These are phyloP conservation scores for Periparus ater DNA, from an alignment of 2,797 vertebrate genomes.

Conservation along the genomic window DNA sequence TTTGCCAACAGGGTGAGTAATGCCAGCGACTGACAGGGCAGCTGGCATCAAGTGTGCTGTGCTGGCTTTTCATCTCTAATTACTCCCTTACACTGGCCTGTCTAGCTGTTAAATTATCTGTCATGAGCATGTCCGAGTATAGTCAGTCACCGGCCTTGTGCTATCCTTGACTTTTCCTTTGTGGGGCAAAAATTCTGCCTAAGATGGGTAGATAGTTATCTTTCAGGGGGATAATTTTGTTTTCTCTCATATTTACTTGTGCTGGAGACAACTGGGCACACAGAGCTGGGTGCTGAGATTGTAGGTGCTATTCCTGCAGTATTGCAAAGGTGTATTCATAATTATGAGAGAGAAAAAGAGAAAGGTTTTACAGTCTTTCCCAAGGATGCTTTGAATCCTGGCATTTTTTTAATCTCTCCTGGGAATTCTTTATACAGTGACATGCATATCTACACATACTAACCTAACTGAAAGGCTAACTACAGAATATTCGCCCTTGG, in stretches of 20 bases:
- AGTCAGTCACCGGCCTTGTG: background rate
- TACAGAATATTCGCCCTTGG: background rate
- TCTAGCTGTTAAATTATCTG: conserved; percentile 15
- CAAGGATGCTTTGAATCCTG: background rate
- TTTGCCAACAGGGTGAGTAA: conserved; percentile 34
- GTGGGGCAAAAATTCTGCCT: background rate
- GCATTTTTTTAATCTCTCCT: background rate
- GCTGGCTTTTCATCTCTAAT: conserved; percentile 47
- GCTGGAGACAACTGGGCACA: background rate
- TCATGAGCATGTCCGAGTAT: background rate
- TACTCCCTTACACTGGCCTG: background rate
- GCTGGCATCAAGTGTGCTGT: conserved; percentile 24
- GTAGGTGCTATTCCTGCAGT: background rate
- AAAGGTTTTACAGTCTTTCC: background rate
- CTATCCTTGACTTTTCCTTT: background rate
- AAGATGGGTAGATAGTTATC: background rate
- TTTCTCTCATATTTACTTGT: background rate
- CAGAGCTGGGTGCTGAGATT: background rate
- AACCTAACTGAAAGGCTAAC: background rate
- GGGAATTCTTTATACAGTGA: background rate
- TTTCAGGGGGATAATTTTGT: background rate
- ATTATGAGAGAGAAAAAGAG: background rate
- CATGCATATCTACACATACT: background rate
- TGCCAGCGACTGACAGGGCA: conserved; percentile 28
- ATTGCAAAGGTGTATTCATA: background rate